These are phyloP conservation scores for Gortyna flavago DNA, from an alignment of 2,888 invertebrate species.

Conservation along the genomic window DNA sequence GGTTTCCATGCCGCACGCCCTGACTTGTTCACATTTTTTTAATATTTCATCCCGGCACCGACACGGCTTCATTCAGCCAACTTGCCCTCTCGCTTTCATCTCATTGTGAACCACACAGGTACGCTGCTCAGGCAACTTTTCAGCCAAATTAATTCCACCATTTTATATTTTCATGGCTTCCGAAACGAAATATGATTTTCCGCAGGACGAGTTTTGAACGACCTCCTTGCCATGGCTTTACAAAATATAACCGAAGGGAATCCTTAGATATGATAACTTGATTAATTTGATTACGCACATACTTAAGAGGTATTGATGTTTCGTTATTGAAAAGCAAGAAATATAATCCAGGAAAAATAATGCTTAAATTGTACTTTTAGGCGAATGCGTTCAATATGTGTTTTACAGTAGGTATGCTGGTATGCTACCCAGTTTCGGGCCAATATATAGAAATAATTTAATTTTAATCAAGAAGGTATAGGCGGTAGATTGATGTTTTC, in stretches of 20 bases:
- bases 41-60: slow-evolving; percentile 84
- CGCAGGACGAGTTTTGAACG: slow-evolving; percentile 78
- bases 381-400: neutral
- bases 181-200: slow-evolving; percentile 86
- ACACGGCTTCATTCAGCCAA: slow-evolving; percentile 85
- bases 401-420: neutral
- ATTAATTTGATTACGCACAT: slow-evolving; percentile 31
- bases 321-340: slow-evolving; percentile 36
- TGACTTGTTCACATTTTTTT: slow-evolving; percentile 76
- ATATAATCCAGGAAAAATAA: neutral
- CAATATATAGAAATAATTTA: neutral
- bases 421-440: neutral
- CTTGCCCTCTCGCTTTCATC: slow-evolving; percentile 87
- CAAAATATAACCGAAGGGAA: slow-evolving; percentile 55
- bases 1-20: slow-evolving; percentile 55
- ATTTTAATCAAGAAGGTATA: neutral
- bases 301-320: slow-evolving; percentile 13
- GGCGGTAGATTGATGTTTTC: neutral
- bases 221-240: slow-evolving; percentile 79
- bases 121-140: slow-evolving; percentile 81
- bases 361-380: neutral
- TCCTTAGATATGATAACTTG: slow-evolving; percentile 41
- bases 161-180: slow-evolving; percentile 84
- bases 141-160: slow-evolving; percentile 88
- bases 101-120: slow-evolving; percentile 79